Percentiles rank a stretch among this genome's conserved stretches.
Evolutionary conservation across 2,797 vertebrate genomes (phyloP).

Genomic region (Chrysocyon brachyurus): DNA sequence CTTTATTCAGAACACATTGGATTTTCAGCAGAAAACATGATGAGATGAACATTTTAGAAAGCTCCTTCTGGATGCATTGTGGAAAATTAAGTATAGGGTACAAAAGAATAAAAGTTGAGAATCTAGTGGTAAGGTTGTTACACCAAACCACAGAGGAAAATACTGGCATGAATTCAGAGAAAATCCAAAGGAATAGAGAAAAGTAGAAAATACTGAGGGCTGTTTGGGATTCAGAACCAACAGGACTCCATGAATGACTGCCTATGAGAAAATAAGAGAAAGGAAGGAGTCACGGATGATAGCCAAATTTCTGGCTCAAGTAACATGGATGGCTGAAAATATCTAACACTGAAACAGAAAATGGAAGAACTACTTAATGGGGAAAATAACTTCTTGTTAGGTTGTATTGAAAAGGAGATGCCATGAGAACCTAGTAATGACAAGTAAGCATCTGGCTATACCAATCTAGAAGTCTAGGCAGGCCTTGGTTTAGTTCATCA

Average conservation of each 20-base stretch:
- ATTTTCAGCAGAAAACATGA: constrained; percentile 16
- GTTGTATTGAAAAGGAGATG: background rate
- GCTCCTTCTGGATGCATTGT: background rate
- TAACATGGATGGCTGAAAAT: background rate
- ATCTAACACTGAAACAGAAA: background rate
- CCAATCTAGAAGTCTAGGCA: background rate
- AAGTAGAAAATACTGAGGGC: background rate
- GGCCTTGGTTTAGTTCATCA: constrained; percentile 13
- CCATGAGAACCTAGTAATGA: background rate
- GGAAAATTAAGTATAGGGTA: background rate
- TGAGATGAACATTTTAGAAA: constrained; percentile 13
- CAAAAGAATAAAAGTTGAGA: background rate
- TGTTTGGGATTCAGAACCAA: constrained; percentile 9
- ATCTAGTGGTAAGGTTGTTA: background rate
- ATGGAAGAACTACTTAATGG: background rate
- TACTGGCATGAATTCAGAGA: background rate
- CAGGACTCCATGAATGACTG: background rate
- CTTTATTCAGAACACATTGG: background rate
- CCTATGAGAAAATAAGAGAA: background rate
- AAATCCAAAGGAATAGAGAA: background rate
- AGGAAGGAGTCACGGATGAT: background rate
- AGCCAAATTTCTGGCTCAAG: background rate
- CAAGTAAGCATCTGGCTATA: background rate
- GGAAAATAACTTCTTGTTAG: background rate
- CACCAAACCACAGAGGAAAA: background rate